Base-by-base conservation (phyloP, 2,797 vertebrate genomes). In the Chrosomus eos region DNA sequence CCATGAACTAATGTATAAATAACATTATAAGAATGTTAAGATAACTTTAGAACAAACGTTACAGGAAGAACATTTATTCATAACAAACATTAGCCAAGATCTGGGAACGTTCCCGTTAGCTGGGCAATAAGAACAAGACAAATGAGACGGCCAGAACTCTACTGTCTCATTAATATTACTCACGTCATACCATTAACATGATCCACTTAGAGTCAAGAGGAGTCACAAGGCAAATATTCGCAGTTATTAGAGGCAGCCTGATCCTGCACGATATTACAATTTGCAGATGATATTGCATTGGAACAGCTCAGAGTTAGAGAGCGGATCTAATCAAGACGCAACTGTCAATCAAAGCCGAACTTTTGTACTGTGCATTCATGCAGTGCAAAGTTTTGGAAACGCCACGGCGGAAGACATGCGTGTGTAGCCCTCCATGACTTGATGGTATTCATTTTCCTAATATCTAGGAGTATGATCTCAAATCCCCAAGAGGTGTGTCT, bases 401-500 rank as follows among this genome's bases (percentile, higher is more conserved):
- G 45, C 45, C 45, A 48, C 88, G 62, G 85, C 64, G 89, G 90
- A 91, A 91, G 90, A 91, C 89, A 28, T 85, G 13, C 72, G 84
- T 87, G 67, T 53, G 66, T 81, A 88, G 83, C 73, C 60, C 74
- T 82, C 86, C 72, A 74, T 83, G 84, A 80, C 73, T 82, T 83
- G 68, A 89, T 79, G 72, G 85, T 83, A 74, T 85, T 88, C 53
- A 82, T 77, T 87, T 89, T 87, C 83, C 85, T 82, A 60, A 85
- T 73, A 87, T 82, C 58, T 74, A 87, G 58, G 86, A 83, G 85
- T 81, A 90, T 88, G 87, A 87, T 81, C 89, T 81, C 80, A 48
- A 86, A 72, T 76, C 72, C 86, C 86, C 73, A 85, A 81, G 90
- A 92, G 90, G 92, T 90, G 89, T 90, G 88, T 91, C 83, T 89